Percentiles rank a stretch among this genome's conserved stretches.
These are phyloP conservation scores for Spisula solida DNA, from an alignment of 2,888 invertebrate genomes.

Conservation along the genomic window DNA sequence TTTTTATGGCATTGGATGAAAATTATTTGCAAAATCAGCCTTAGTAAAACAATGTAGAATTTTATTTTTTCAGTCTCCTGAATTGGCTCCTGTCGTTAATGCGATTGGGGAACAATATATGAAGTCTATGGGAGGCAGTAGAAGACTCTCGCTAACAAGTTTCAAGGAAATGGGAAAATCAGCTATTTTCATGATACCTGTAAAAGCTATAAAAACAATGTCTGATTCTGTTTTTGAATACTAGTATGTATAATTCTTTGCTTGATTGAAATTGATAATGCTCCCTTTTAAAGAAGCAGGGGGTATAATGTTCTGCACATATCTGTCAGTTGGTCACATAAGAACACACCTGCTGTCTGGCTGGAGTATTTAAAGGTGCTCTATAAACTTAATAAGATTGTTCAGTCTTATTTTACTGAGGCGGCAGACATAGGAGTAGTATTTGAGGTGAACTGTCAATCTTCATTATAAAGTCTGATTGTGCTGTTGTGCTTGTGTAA, in stretches of 20 bases:
- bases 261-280: background rate
- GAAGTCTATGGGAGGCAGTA: slow-evolving; percentile 3
- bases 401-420: too few species aligned
- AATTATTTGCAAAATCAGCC: too few species aligned
- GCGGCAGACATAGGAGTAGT: too few species aligned
- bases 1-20: too few species aligned
- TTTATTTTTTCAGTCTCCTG: background rate
- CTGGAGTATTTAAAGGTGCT: background rate
- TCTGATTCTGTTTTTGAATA: slow-evolving; percentile 7
- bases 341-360: background rate
- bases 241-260: background rate
- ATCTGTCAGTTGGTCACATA: background rate
- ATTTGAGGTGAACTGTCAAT: too few species aligned
- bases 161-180: background rate
- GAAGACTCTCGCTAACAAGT: background rate
- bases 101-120: slow-evolving; percentile 15
- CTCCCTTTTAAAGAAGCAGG: too few species aligned
- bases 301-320: background rate
- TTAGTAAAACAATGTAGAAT: too few species aligned
- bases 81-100: background rate
- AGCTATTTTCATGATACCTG: background rate
- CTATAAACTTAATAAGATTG: too few species aligned
- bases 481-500: too few species aligned
- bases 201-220: background rate
- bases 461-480: too few species aligned